These are phyloP conservation scores for Gorsachius magnificus DNA, from an alignment of 2,797 vertebrate genomes.

Conservation along the genomic window DNA sequence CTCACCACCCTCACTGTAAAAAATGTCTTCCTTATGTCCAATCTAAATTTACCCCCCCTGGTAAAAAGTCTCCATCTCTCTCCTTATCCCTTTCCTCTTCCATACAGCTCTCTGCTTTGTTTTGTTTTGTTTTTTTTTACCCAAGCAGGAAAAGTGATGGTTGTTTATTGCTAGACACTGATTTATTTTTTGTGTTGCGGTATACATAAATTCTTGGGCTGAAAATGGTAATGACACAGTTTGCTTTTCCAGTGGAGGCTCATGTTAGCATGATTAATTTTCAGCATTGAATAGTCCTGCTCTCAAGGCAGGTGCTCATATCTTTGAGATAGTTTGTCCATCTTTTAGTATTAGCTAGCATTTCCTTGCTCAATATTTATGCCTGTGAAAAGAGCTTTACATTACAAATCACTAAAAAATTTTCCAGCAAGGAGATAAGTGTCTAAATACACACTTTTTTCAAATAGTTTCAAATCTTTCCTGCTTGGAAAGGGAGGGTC, in stretches of 20 bases:
- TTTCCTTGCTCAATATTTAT: neutral
- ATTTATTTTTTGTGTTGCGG: slow-evolving; percentile 6
- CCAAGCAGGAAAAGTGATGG: neutral
- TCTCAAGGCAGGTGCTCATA: neutral
- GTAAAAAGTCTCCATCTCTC: neutral
- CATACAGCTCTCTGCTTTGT: neutral
- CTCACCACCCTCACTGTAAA: neutral
- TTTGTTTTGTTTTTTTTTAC: neutral
- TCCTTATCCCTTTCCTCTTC: neutral
- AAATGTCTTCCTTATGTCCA: neutral
- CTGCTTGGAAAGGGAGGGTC: neutral
- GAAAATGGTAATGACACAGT: neutral
- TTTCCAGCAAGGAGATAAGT: neutral
- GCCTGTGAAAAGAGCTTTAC: neutral
- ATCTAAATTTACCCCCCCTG: neutral
- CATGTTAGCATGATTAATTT: neutral
- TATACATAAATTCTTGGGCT: neutral
- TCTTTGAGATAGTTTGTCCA: neutral
- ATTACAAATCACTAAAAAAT: neutral
- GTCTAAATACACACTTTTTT: neutral
- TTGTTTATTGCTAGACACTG: neutral
- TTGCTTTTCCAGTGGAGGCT: slow-evolving; percentile 6
- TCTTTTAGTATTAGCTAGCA: neutral
- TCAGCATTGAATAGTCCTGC: neutral
- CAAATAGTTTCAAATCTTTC: neutral